phyloP scores from a whole-genome alignment of 2,797 vertebrate genomes.

The Margarornis squamiger region DNA sequence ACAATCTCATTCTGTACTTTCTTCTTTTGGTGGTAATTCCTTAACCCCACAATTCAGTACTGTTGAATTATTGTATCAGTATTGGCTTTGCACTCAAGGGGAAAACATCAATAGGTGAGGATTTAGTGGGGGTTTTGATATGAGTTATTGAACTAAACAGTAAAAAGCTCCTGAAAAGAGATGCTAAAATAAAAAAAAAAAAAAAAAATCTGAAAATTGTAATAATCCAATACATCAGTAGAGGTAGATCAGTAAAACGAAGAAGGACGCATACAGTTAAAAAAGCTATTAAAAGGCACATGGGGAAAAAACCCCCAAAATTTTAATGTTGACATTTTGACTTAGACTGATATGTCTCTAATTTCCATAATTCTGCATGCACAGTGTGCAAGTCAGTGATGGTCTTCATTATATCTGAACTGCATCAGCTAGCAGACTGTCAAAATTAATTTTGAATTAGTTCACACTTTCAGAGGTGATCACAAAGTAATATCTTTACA shows the following conservation, averaged over 20 bases:
- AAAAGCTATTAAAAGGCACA: neutral
- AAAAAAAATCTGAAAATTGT: neutral
- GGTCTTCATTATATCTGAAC: slow-evolving; percentile 1
- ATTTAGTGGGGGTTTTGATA: neutral
- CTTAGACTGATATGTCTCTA: neutral
- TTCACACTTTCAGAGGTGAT: neutral
- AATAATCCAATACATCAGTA: neutral
- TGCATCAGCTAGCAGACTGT: slow-evolving; percentile 17
- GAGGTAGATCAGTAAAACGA: neutral
- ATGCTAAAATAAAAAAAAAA: neutral
- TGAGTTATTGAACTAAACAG: neutral
- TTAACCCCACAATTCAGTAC: neutral
- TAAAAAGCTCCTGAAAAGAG: neutral
- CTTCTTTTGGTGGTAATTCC: no score
- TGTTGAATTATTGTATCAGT: neutral
- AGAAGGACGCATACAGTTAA: neutral
- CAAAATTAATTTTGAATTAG: neutral
- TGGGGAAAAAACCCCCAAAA: neutral
- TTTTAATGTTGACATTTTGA: slow-evolving; percentile 1
- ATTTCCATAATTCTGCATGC: slow-evolving; percentile 21
- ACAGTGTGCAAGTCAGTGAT: neutral
- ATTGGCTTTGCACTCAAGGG: neutral
- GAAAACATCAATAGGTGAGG: neutral
- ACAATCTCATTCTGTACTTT: no score
- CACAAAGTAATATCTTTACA: neutral